Evolutionary conservation across 1,140 invertebrate species (phyloP).

Genomic region (Hylaeus volcanicus): DNA sequence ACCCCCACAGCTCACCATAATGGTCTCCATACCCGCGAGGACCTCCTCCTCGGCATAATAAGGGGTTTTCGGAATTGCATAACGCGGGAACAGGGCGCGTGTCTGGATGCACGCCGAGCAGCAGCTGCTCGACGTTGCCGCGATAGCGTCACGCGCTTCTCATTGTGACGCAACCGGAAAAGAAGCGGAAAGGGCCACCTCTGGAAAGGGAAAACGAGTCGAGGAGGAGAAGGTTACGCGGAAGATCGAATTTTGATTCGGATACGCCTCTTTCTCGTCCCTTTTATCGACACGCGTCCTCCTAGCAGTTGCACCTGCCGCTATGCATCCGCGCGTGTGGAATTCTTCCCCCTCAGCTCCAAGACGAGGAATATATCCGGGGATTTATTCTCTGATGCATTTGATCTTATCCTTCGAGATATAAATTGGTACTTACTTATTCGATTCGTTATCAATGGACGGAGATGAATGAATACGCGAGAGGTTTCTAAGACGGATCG

Average conservation of each 20-base stretch:
- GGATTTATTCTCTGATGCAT: too few relatives aligned
- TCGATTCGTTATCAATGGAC: too few relatives aligned
- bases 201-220: conserved; percentile 12
- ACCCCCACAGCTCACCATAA: conserved; percentile 8
- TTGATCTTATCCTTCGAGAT: too few relatives aligned
- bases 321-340: neutral
- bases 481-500: too few relatives aligned
- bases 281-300: conserved; percentile 13
- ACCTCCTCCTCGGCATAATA: conserved; percentile 45
- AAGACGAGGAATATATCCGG: too few relatives aligned
- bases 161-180: conserved; percentile 26
- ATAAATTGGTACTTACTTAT: too few relatives aligned
- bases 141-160: conserved; percentile 29
- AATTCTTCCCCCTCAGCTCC: neutral
- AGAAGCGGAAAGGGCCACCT: conserved; percentile 27
- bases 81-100: conserved; percentile 49
- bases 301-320: conserved; percentile 36
- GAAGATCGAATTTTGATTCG: conserved; percentile 46
- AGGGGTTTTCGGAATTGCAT: conserved; percentile 56
- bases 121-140: conserved; percentile 37
- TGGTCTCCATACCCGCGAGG: neutral
- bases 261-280: neutral
- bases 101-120: conserved; percentile 30
- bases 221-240: conserved; percentile 12
- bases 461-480: too few relatives aligned